A percentile compares a stretch with the other conserved stretches of the same genome.
Conservation (phyloP, 2,113 vertebrate species). For the Brienomyrus longianalis region DNA sequence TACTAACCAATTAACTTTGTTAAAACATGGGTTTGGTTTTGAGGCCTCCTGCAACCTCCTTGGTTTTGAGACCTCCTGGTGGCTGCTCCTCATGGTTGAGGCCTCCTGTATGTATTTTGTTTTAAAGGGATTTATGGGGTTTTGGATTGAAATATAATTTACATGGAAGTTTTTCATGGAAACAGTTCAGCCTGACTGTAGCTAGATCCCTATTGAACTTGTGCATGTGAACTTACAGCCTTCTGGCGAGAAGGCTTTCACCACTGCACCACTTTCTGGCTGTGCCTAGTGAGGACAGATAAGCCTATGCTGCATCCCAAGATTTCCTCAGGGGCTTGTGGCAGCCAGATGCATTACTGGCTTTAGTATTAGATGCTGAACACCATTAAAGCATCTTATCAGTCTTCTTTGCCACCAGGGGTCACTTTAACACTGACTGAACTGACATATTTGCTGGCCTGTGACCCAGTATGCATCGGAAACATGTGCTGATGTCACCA, state of each 20-base stretch:
- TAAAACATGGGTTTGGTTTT: background rate
- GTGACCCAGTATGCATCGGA: background rate
- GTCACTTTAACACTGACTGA: constrained; percentile 5
- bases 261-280: background rate
- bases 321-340: background rate
- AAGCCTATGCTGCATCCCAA: background rate
- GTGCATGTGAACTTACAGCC: background rate
- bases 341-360: background rate
- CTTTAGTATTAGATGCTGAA: background rate
- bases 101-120: background rate
- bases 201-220: background rate
- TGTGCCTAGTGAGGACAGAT: background rate
- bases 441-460: background rate
- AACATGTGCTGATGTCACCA: background rate
- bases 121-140: background rate
- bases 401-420: background rate
- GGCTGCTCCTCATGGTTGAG: too few relatives aligned
- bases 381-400: background rate
- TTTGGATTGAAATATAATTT: background rate
- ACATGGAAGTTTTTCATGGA: background rate
- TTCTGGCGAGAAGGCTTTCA: background rate
- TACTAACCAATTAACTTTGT: background rate
- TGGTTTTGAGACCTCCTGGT: background rate
- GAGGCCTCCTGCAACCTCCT: background rate
- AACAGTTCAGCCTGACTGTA: background rate